Percentiles rank a stretch among this genome's conserved stretches.
Conservation (phyloP, 2,113 vertebrate genomes). For the Tachysurus vachellii region DNA sequence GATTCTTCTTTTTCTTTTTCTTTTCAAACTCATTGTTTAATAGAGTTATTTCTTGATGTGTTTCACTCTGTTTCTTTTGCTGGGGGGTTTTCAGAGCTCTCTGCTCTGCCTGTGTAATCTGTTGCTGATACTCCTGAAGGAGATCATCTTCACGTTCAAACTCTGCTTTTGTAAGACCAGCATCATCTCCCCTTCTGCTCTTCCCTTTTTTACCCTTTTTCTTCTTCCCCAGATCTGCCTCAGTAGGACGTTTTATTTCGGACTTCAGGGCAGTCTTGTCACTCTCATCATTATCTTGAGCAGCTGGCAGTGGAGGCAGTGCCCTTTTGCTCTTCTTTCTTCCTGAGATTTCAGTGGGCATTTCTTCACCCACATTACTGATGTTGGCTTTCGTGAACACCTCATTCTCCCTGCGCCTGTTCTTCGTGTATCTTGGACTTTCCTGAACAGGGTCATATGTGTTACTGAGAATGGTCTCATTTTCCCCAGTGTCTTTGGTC, state of each 20-base stretch:
- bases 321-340: constrained; percentile 74
- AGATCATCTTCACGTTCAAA: constrained; percentile 74
- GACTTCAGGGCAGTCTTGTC: constrained; percentile 45
- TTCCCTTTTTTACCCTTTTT: constrained; percentile 70
- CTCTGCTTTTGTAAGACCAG: constrained; percentile 55
- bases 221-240: constrained; percentile 61
- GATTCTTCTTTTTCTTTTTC: constrained; percentile 87
- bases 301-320: constrained; percentile 61
- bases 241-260: constrained; percentile 57
- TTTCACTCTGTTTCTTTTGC: constrained; percentile 73
- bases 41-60: constrained; percentile 61
- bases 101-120: constrained; percentile 79
- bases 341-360: constrained; percentile 57
- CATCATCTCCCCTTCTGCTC: constrained; percentile 59
- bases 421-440: constrained; percentile 78
- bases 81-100: constrained; percentile 75
- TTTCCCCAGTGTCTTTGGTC: constrained; percentile 73
- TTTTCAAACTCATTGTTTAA: constrained; percentile 77
- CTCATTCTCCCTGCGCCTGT: constrained; percentile 71
- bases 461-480: constrained; percentile 76
- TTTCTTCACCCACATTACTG: constrained; percentile 64
- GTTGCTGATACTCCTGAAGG: constrained; percentile 80
- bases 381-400: constrained; percentile 75
- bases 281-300: constrained; percentile 62
- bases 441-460: constrained; percentile 73